Evolutionary conservation across 2,113 vertebrate genomes (phyloP).

Genomic region (Microcebus ravelobensis): DNA sequence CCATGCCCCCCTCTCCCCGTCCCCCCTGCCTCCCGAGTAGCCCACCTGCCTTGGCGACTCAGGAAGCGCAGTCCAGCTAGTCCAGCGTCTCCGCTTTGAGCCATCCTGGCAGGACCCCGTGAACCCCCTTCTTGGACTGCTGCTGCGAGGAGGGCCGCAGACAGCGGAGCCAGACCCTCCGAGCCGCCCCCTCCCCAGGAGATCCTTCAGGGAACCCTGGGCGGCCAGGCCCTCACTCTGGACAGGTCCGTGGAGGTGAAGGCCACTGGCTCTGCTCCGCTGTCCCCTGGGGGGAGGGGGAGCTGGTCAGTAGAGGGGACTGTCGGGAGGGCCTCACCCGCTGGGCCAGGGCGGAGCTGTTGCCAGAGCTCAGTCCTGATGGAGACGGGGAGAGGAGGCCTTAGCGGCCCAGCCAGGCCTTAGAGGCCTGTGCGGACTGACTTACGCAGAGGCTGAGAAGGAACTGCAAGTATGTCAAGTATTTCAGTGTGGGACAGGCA

Average conservation of each 20-base stretch:
- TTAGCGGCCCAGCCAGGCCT: neutral
- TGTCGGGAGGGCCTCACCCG: neutral
- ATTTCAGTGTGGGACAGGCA: neutral
- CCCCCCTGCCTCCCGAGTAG: neutral
- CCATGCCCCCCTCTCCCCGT: neutral
- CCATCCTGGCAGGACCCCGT: neutral
- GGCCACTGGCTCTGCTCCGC: neutral
- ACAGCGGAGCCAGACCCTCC: neutral
- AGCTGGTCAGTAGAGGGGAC: neutral
- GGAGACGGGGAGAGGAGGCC: neutral
- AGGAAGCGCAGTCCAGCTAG: rapidly evolving
- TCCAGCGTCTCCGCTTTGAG: neutral
- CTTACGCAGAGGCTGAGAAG: neutral
- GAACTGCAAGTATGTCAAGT: neutral
- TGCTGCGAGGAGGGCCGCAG: neutral
- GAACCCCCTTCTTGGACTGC: neutral
- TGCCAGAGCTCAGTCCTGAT: neutral
- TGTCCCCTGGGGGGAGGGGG: rapidly evolving
- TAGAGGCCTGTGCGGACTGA: neutral
- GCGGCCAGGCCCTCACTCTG: neutral
- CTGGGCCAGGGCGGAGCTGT: neutral
- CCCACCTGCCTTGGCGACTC: rapidly evolving
- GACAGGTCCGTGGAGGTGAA: neutral
- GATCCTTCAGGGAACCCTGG: rapidly evolving
- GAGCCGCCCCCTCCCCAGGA: rapidly evolving